These are phyloP conservation scores for Prenolepis imparis DNA, from an alignment of 2,888 invertebrate genomes.

Conservation along the genomic window DNA sequence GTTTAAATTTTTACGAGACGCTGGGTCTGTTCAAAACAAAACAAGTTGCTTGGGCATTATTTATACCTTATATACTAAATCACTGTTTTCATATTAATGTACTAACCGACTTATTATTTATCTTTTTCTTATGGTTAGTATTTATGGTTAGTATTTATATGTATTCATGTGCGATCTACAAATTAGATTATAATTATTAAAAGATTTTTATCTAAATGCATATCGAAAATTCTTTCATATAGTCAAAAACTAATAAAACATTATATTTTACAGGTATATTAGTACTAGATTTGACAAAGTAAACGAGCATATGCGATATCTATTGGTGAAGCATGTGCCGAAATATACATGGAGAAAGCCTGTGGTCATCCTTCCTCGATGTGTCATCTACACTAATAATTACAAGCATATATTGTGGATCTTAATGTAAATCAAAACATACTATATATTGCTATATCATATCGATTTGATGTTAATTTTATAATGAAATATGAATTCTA, in stretches of 20 bases:
- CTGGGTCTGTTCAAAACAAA: background rate
- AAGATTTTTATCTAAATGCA: background rate
- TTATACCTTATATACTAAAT: no score
- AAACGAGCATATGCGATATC: conserved; percentile 11
- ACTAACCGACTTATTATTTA: no score
- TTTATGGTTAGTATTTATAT: no score
- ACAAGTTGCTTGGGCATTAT: background rate
- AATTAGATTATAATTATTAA: background rate
- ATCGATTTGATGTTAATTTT: background rate
- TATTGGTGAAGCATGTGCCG: background rate
- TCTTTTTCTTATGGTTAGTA: no score
- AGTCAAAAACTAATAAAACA: background rate
- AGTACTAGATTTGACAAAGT: conserved; percentile 34
- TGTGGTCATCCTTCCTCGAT: background rate
- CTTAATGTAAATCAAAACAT: conserved; percentile 20
- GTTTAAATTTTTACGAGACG: background rate
- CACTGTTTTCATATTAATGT: no score
- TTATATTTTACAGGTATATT: conserved; percentile 7
- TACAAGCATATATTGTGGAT: conserved; percentile 18
- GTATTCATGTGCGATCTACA: background rate
- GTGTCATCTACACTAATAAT: background rate
- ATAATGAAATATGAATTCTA: background rate
- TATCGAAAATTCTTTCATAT: background rate
- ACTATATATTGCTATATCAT: background rate
- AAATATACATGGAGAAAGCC: background rate